Conservation (phyloP, 2,797 vertebrate species). For the Lycodopsis pacificus region DNA sequence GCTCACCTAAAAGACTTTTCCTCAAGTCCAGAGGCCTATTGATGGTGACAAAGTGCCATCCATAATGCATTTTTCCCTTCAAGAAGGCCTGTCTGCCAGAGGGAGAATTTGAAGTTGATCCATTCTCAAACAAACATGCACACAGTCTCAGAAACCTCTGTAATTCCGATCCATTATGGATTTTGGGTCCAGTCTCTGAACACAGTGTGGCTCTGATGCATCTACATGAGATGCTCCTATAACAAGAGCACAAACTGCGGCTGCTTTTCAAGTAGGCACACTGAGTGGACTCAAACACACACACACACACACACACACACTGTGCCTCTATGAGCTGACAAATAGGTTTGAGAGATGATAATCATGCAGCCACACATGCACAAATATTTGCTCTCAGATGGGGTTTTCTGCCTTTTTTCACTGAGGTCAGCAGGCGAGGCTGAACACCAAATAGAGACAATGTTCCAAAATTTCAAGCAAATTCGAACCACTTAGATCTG, state of each 20-base stretch:
- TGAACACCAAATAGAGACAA: slow-evolving; percentile 12
- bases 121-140: slow-evolving; percentile 17
- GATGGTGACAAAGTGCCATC: slow-evolving; percentile 42
- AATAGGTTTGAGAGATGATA: slow-evolving; percentile 23
- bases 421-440: slow-evolving; percentile 30
- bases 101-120: slow-evolving; percentile 16
- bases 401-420: slow-evolving; percentile 27
- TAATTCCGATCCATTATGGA: slow-evolving; percentile 49
- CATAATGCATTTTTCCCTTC: slow-evolving; percentile 53
- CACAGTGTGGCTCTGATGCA: slow-evolving; percentile 50
- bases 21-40: slow-evolving; percentile 27
- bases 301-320: slow-evolving; percentile 2
- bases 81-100: slow-evolving; percentile 30
- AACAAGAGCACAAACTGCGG: slow-evolving; percentile 43
- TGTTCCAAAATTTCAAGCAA: slow-evolving; percentile 25
- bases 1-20: slow-evolving; percentile 16
- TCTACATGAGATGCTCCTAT: slow-evolving; percentile 52
- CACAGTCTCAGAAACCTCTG: slow-evolving; percentile 16
- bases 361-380: slow-evolving; percentile 44
- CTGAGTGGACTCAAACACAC: background rate
- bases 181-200: slow-evolving; percentile 30
- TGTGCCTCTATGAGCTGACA: slow-evolving; percentile 3
- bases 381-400: slow-evolving; percentile 36
- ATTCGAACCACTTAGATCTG: background rate
- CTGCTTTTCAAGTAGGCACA: slow-evolving; percentile 49